Percentiles rank a stretch among this genome's conserved stretches.
These are phyloP conservation scores for Phragmatobia fuliginosa DNA, from an alignment of 2,888 invertebrate genomes.

Conservation along the genomic window DNA sequence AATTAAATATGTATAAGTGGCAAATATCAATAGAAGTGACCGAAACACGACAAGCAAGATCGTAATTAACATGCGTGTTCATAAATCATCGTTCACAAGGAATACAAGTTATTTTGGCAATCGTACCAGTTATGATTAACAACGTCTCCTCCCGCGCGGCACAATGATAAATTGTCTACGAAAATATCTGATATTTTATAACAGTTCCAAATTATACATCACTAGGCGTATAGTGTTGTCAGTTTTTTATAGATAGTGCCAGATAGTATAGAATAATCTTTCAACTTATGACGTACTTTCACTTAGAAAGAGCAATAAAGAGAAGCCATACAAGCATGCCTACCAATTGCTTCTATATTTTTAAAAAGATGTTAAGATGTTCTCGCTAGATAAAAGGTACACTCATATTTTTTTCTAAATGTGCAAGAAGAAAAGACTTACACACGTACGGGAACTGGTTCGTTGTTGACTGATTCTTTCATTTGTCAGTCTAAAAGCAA, in stretches of 20 bases:
- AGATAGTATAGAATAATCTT: background rate
- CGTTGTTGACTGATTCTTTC: background rate
- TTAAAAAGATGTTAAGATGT: too few relatives aligned
- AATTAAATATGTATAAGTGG: conserved; percentile 16
- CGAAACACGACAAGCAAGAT: conserved; percentile 60
- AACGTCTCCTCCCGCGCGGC: conserved; percentile 62
- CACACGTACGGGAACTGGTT: too few relatives aligned
- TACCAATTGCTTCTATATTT: too few relatives aligned
- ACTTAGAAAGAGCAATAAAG: too few relatives aligned
- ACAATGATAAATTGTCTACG: conserved; percentile 77
- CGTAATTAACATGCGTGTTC: conserved; percentile 70
- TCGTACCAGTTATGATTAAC: conserved; percentile 68
- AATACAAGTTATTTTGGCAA: conserved; percentile 83
- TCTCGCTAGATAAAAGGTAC: too few relatives aligned
- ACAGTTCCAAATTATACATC: conserved; percentile 53
- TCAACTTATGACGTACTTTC: background rate
- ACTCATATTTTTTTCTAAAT: too few relatives aligned
- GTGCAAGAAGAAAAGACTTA: background rate
- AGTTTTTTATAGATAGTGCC: background rate
- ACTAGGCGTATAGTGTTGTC: conserved; percentile 13
- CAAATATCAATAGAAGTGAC: conserved; percentile 54
- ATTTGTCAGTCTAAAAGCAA: background rate
- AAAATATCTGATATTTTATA: conserved; percentile 78
- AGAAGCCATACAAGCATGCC: too few relatives aligned
- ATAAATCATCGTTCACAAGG: conserved; percentile 75